These are phyloP conservation scores for Hirudo medicinalis DNA, from an alignment of 1,140 invertebrate genomes.

Conservation along the genomic window DNA sequence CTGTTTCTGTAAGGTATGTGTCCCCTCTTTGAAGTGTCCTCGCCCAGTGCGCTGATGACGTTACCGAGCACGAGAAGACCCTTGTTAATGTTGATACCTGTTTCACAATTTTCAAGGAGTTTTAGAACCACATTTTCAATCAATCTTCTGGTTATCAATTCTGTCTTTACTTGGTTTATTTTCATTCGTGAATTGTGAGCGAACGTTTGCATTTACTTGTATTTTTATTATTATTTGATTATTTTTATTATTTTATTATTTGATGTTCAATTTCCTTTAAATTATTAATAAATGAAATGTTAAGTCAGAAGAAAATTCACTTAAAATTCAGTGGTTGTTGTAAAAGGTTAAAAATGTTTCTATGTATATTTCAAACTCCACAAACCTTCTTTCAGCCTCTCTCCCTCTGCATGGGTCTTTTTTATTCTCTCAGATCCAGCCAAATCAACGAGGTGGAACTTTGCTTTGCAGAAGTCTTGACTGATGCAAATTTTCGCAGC, in stretches of 20 bases:
- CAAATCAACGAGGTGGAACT: slow-evolving; percentile 46
- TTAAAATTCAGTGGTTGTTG: neutral
- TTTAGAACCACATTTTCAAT: neutral
- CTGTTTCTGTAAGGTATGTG: slow-evolving; percentile 72
- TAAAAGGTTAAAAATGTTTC: neutral
- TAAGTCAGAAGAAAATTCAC: no score
- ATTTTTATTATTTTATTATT: no score
- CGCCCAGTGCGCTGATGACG: slow-evolving; percentile 77
- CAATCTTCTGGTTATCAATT: no score
- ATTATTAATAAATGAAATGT: no score
- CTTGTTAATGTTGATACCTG: slow-evolving; percentile 73
- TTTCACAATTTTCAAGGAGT: neutral
- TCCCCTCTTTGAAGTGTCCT: slow-evolving; percentile 57
- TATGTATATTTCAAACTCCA: neutral
- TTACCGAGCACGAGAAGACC: slow-evolving; percentile 78
- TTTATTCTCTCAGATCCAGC: slow-evolving; percentile 46
- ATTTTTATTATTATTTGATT: no score
- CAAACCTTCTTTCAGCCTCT: slow-evolving; percentile 58
- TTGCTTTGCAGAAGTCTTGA: slow-evolving; percentile 57
- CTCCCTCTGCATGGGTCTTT: slow-evolving; percentile 66
- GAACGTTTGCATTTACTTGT: no score
- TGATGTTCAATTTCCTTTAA: no score
- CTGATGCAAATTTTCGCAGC: slow-evolving; percentile 36
- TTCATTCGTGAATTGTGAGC: no score
- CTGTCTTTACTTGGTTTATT: no score